phyloP scores from a whole-genome alignment of 2,113 vertebrate species.

The Chlorocebus sabaeus region DNA sequence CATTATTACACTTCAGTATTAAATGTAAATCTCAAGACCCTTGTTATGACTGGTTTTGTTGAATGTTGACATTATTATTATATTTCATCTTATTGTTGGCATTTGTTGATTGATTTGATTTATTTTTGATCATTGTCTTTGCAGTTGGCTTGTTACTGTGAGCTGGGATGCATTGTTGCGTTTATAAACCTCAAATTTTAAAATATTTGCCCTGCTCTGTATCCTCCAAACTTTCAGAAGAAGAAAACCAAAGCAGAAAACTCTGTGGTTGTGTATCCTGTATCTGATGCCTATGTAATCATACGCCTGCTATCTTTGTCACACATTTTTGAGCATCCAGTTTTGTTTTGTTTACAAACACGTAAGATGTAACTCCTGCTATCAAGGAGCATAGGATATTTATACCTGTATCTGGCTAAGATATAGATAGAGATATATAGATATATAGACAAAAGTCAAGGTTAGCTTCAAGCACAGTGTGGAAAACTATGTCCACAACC shows the following conservation, averaged over 20 bases:
- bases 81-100: not conserved
- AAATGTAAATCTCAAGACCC: not conserved
- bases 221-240: not conserved
- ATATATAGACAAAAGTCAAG: no score
- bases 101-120: not conserved
- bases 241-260: not conserved
- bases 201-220: not conserved
- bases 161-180: no score
- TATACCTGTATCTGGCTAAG: not conserved
- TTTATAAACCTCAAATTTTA: not conserved
- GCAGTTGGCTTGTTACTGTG: not conserved
- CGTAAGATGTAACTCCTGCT: not conserved
- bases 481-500: no score
- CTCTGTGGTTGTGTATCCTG: not conserved
- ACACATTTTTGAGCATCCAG: not conserved
- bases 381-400: not conserved
- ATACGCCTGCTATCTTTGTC: not conserved
- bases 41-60: not conserved
- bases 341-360: not conserved
- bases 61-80: not conserved
- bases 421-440: not conserved
- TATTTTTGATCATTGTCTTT: not conserved
- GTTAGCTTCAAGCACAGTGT: no score
- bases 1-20: not conserved
- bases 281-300: fast-evolving